These are phyloP conservation scores for Odontamblyopus lacepedii DNA, from an alignment of 2,797 vertebrate genomes.

Conservation along the genomic window DNA sequence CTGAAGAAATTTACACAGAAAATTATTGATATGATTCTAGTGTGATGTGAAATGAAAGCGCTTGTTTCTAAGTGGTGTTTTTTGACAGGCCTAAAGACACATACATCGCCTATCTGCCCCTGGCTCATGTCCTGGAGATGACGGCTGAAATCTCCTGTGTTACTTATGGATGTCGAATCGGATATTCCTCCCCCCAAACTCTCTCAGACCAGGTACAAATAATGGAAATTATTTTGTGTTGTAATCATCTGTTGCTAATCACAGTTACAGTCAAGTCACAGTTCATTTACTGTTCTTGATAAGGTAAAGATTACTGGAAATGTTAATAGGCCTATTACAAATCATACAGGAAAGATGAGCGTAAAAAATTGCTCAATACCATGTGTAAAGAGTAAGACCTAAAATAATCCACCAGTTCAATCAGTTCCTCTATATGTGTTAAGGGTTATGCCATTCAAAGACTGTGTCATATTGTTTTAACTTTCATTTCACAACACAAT, in stretches of 20 bases:
- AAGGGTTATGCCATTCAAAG: too few relatives aligned
- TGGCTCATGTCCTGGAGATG: conserved; percentile 96
- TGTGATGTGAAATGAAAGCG: background rate
- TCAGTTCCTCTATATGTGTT: too few relatives aligned
- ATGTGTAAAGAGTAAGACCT: too few relatives aligned
- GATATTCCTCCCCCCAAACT: conserved; percentile 96
- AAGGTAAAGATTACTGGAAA: background rate
- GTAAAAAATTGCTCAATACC: too few relatives aligned
- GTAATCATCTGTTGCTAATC: background rate
- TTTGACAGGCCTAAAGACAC: conserved; percentile 87
- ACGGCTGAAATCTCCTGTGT: conserved; percentile 97
- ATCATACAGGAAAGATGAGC: too few relatives aligned
- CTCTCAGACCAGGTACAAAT: conserved; percentile 92
- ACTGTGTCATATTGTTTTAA: too few relatives aligned
- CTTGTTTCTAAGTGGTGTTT: conserved; percentile 1
- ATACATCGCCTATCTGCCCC: conserved; percentile 94
- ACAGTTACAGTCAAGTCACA: background rate
- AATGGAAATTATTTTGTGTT: background rate
- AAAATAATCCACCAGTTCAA: too few relatives aligned
- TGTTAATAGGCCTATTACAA: too few relatives aligned
- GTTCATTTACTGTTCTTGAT: background rate
- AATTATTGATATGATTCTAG: background rate
- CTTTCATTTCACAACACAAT: too few relatives aligned
- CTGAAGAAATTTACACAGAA: background rate
- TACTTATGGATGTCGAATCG: conserved; percentile 94